Conservation (phyloP, 2,888 invertebrate genomes). For the Nephrotoma flavescens region DNA sequence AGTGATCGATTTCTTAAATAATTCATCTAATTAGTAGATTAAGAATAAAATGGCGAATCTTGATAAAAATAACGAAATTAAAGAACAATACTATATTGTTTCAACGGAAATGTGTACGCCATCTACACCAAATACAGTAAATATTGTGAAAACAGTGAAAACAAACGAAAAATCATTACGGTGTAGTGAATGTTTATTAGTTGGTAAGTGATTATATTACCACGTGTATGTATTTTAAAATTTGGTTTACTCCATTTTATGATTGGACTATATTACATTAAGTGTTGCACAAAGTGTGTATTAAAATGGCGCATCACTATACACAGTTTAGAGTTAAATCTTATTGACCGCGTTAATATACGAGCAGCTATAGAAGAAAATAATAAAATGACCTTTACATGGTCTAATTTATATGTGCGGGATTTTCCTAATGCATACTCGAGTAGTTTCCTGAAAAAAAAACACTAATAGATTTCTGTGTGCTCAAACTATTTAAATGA, state of each 20-base stretch:
- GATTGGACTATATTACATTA: background rate
- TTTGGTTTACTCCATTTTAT: background rate
- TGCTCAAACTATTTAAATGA: background rate
- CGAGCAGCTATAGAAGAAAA: background rate
- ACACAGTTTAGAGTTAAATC: background rate
- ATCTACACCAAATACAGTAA: background rate
- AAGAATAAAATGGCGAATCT: background rate
- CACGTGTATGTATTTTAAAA: background rate
- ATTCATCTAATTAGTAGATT: background rate
- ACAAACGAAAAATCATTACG: background rate
- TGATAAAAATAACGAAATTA: background rate
- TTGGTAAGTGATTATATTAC: background rate
- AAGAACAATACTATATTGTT: background rate
- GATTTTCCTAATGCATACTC: background rate
- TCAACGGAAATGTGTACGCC: background rate
- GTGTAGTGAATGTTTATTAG: constrained; percentile 1
- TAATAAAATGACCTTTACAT: background rate
- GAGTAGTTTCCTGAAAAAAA: background rate
- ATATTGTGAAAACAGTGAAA: constrained; percentile 1
- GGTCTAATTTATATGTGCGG: background rate
- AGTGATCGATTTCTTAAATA: background rate
- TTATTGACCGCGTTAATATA: background rate
- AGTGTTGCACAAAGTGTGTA: background rate
- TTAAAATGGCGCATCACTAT: background rate
- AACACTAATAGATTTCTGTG: background rate